A percentile compares a stretch with the other conserved stretches of the same genome.
These are phyloP conservation scores for Solenopsis fugax DNA, from an alignment of 1,140 invertebrate genomes.

Conservation along the genomic window DNA sequence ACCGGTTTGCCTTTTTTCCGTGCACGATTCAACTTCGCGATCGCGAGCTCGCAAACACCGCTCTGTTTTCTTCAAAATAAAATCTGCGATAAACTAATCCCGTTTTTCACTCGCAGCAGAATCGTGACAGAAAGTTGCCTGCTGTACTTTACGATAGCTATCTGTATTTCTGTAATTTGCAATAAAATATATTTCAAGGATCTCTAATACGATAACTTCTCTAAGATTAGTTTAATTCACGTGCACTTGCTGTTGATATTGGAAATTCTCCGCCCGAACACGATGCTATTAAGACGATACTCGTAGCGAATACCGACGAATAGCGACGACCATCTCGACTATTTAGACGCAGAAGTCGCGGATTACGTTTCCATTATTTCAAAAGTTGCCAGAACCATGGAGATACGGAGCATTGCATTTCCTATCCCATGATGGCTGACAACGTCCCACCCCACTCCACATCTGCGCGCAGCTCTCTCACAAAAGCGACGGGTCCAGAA, in stretches of 20 bases:
- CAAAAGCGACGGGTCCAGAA: slow-evolving; percentile 75
- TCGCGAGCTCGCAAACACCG: neutral
- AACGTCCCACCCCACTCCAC: slow-evolving; percentile 73
- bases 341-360: slow-evolving; percentile 40
- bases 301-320: slow-evolving; percentile 34
- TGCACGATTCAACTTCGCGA: neutral
- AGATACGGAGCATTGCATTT: slow-evolving; percentile 77
- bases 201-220: slow-evolving; percentile 2
- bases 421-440: slow-evolving; percentile 85
- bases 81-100: slow-evolving; percentile 15
- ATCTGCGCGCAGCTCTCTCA: slow-evolving; percentile 40
- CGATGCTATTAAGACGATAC: slow-evolving; percentile 23
- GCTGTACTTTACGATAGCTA: neutral
- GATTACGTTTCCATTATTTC: slow-evolving; percentile 70
- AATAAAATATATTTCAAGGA: slow-evolving; percentile 14
- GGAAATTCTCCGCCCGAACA: neutral
- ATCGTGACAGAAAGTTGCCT: neutral
- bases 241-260: neutral
- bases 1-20: neutral
- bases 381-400: slow-evolving; percentile 66
- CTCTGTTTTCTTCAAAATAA: slow-evolving; percentile 10
- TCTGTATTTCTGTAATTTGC: neutral
- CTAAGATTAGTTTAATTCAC: neutral
- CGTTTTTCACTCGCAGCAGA: neutral
- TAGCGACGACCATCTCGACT: slow-evolving; percentile 29